These are phyloP conservation scores for Drosophila cardini DNA, from an alignment of 1,140 invertebrate species.

Conservation along the genomic window DNA sequence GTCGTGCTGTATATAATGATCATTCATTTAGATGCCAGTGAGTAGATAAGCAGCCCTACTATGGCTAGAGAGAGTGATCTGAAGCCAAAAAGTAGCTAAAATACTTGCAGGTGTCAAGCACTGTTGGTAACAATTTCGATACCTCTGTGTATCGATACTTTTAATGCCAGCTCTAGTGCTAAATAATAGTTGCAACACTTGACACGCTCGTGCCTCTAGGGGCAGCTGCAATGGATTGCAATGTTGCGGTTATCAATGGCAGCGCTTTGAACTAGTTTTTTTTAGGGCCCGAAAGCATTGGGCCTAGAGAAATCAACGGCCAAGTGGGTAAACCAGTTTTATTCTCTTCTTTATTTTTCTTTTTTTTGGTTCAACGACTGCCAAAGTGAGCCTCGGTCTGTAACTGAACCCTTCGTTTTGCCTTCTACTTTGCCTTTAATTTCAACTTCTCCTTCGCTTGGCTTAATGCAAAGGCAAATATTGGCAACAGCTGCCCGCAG, in stretches of 20 bases:
- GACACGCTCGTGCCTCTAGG: conserved; percentile 32
- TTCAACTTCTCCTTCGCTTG: conserved; percentile 1
- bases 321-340: conserved; percentile 49
- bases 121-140: too few relatives aligned
- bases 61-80: conserved; percentile 18
- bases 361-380: conserved; percentile 67
- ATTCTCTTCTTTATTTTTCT: neutral
- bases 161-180: too few relatives aligned
- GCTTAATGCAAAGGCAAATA: conserved; percentile 44
- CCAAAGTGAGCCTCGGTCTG: conserved; percentile 63
- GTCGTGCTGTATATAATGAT: conserved; percentile 65
- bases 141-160: too few relatives aligned
- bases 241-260: conserved; percentile 49
- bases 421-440: neutral
- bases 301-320: conserved; percentile 29
- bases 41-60: conserved; percentile 66
- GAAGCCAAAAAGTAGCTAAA: conserved; percentile 26
- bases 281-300: conserved; percentile 46
- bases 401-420: conserved; percentile 35
- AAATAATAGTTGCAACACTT: conserved; percentile 42
- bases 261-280: conserved; percentile 58
- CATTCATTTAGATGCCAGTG: conserved; percentile 75
- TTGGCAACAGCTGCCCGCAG: conserved; percentile 63
- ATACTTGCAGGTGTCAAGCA: too few relatives aligned
- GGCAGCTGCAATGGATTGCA: conserved; percentile 12